phyloP scores from a whole-genome alignment of 2,113 vertebrate genomes.

The Ammodytes dubius region DNA sequence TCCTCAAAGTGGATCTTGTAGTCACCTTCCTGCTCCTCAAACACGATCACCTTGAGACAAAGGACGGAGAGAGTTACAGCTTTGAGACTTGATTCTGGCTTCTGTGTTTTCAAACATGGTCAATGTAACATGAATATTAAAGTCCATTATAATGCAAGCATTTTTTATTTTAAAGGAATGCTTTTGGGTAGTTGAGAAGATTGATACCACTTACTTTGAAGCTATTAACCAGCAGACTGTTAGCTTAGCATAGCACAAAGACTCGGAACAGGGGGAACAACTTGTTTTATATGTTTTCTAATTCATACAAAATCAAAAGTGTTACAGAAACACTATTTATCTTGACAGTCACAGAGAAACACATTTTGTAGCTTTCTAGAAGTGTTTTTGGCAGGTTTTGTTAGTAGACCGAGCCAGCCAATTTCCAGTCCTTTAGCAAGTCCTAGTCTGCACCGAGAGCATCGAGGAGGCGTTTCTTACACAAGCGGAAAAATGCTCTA shows the following conservation, averaged over 20 bases:
- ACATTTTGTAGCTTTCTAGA: too few species aligned
- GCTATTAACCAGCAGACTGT: too few species aligned
- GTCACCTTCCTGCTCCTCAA: constrained; percentile 91
- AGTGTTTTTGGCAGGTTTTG: background rate
- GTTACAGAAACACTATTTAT: background rate
- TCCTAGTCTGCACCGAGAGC: too few species aligned
- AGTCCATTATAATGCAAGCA: background rate
- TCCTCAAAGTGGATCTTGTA: constrained; percentile 88
- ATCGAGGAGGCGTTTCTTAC: too few species aligned
- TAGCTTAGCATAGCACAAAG: background rate
- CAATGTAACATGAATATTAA: background rate
- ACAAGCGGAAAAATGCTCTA: too few species aligned
- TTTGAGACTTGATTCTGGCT: background rate
- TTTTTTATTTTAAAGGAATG: background rate
- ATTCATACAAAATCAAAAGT: background rate
- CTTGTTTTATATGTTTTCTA: background rate
- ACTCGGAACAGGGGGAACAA: background rate
- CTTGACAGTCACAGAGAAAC: too few species aligned
- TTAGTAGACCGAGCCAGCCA: background rate
- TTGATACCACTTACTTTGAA: background rate
- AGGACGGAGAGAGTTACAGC: background rate
- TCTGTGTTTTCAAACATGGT: background rate
- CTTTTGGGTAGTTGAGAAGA: background rate
- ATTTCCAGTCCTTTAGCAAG: background rate
- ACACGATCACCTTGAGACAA: constrained; percentile 87